Base-by-base conservation (phyloP, 2,797 vertebrate species). In the Botia almorhae region DNA sequence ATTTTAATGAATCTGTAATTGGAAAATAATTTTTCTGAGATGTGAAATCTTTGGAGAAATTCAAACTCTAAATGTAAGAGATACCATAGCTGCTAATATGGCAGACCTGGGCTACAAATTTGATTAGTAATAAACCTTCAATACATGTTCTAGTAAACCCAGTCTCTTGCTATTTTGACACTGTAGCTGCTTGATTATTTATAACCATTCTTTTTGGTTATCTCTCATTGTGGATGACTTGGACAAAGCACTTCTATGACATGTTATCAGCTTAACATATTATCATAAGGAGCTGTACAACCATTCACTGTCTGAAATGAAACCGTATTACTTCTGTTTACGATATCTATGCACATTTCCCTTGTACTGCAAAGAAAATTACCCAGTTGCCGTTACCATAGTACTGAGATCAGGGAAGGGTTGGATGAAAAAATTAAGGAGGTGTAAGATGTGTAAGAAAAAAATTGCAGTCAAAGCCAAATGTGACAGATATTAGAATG, bases 331-430 rank as follows among this genome's bases (percentile, higher is more conserved):
- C 43, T 7, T 61, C 26, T 0, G 2, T 69, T 46, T 29, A 51
- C 19, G 8, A 69, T 68, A 46, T 77, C 64, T 58, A 77, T 77
- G 50, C 75, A 77, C 75, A 77, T 77, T 77, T 58, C 36, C 51
- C 29, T 58, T 77, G 55, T 46, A 69, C 51, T 58, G 64, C 64
- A 46, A 56, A 68, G 11, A 0, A 56, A 21, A 11, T 29, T 76
- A 69, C 39, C 39, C 39, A 60, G 36, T 50, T 48, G 36, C 51
- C 58, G 76, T 26, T 43, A 53, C 75, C 39, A 50, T 60, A 48
- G 55, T 53, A 60, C 23, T 60, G 23, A 77, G 36, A 77, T 48
- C 51, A 46, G 14, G 33, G 50, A 58, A 46, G 33, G 33, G 43
- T 56, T n/a, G 33, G 21, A 58, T 10, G n/a, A 33, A 48, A 58